phyloP scores from a whole-genome alignment of 2,888 invertebrate genomes.

The Crocallis elinguaria region DNA sequence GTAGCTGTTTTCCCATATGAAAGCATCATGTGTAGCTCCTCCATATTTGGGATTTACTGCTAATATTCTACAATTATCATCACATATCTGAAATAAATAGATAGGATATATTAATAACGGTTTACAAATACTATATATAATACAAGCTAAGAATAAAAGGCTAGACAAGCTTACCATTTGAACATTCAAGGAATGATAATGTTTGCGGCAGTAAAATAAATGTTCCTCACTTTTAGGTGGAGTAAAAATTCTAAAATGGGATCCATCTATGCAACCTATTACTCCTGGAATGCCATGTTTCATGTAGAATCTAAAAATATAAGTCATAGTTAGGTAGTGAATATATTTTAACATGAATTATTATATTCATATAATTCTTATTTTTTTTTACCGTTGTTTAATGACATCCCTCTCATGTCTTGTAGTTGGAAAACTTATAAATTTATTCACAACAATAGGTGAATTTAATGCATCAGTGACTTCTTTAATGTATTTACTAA shows the following conservation, averaged over 20 bases:
- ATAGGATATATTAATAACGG: neutral
- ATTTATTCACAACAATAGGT: constrained; percentile 14
- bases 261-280: constrained; percentile 8
- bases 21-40: constrained; percentile 17
- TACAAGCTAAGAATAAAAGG: too few relatives aligned
- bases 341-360: too few relatives aligned
- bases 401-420: constrained; percentile 1
- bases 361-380: neutral
- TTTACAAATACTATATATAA: neutral
- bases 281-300: constrained; percentile 3
- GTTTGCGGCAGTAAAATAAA: constrained; percentile 31
- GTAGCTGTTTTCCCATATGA: constrained; percentile 39
- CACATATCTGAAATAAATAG: constrained; percentile 41
- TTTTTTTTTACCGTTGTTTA: neutral
- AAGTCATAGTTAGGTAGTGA: too few relatives aligned
- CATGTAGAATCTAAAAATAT: constrained; percentile 5
- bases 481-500: constrained; percentile 34
- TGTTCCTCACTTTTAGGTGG: neutral
- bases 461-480: constrained; percentile 28
- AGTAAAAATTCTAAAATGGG: constrained; percentile 2
- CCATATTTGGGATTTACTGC: constrained; percentile 43
- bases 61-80: constrained; percentile 36
- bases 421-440: constrained; percentile 29
- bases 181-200: constrained; percentile 39
- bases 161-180: constrained; percentile 33